Evolutionary conservation across 2,113 vertebrate genomes (phyloP).

Genomic region (Lasiurus cinereus): DNA sequence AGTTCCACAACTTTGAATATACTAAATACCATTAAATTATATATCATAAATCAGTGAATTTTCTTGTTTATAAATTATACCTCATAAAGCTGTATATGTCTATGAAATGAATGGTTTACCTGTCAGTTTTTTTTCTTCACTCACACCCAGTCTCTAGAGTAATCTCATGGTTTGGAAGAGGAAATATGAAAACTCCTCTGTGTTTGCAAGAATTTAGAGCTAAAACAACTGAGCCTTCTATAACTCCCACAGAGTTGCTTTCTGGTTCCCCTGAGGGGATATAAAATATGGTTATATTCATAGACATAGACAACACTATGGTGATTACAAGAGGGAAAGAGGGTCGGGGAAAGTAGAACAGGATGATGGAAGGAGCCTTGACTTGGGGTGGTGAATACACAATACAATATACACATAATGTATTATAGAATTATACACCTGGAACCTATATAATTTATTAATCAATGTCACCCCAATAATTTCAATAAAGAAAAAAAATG

Average conservation of each 20-base stretch:
- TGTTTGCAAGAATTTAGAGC: constrained; percentile 49
- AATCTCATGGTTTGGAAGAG: neutral
- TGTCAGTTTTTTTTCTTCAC: constrained; percentile 31
- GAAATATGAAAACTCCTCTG: constrained; percentile 7
- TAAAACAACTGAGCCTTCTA: constrained; percentile 44
- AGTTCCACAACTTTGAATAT: no score
- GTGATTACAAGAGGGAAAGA: neutral
- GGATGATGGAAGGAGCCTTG: neutral
- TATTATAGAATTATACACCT: neutral
- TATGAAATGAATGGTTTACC: neutral
- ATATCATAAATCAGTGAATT: neutral
- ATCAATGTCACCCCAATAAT: neutral
- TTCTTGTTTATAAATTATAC: neutral
- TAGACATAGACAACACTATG: neutral
- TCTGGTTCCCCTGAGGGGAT: neutral
- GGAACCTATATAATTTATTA: neutral
- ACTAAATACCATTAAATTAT: no score
- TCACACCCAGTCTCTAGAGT: neutral
- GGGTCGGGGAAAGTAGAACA: neutral
- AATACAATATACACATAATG: neutral
- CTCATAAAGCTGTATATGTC: neutral
- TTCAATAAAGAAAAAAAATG: neutral
- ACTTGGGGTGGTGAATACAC: neutral
- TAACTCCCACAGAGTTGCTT: constrained; percentile 6
- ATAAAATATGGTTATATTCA: constrained; percentile 20